These are phyloP conservation scores for Oxystoma pomonae DNA, from an alignment of 2,888 invertebrate species.

Conservation along the genomic window DNA sequence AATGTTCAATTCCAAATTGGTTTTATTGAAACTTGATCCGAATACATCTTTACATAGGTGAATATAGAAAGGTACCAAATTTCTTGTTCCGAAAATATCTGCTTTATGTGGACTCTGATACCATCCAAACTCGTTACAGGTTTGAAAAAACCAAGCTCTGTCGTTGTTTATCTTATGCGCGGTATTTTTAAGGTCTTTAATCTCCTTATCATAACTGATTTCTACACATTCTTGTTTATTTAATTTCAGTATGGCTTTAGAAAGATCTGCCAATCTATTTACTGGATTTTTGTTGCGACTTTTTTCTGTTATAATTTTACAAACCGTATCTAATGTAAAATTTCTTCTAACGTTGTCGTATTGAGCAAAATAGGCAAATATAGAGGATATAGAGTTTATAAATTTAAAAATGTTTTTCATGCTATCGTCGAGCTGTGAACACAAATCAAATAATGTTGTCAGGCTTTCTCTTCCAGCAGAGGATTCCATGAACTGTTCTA, in stretches of 20 bases:
- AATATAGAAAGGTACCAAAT: slow-evolving; percentile 72
- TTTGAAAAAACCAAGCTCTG: slow-evolving; percentile 97
- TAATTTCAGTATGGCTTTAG: slow-evolving; percentile 61
- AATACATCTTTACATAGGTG: slow-evolving; percentile 82
- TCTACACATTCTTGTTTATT: slow-evolving; percentile 74
- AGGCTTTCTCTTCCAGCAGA: slow-evolving; percentile 59
- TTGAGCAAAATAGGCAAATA: slow-evolving; percentile 89
- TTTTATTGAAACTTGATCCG: slow-evolving; percentile 63
- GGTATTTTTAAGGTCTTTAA: slow-evolving; percentile 60
- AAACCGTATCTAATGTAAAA: slow-evolving; percentile 77
- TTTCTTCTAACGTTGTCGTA: slow-evolving; percentile 85
- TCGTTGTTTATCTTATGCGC: too few species aligned
- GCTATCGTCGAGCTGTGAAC: slow-evolving; percentile 65
- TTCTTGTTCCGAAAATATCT: slow-evolving; percentile 67
- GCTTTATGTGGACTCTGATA: slow-evolving; percentile 75
- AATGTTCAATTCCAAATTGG: slow-evolving; percentile 58
- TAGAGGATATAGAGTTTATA: slow-evolving; percentile 72
- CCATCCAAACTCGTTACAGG: slow-evolving; percentile 94
- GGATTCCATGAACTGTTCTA: slow-evolving; percentile 61
- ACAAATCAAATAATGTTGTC: slow-evolving; percentile 73
- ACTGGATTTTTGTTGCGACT: too few species aligned
- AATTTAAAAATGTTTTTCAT: slow-evolving; percentile 74
- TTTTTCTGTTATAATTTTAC: slow-evolving; percentile 67
- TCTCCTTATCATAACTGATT: slow-evolving; percentile 74
- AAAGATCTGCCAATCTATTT: slow-evolving; percentile 70